Evolutionary conservation across 2,888 invertebrate genomes (phyloP).

Genomic region (Parascotia fuliginaria): DNA sequence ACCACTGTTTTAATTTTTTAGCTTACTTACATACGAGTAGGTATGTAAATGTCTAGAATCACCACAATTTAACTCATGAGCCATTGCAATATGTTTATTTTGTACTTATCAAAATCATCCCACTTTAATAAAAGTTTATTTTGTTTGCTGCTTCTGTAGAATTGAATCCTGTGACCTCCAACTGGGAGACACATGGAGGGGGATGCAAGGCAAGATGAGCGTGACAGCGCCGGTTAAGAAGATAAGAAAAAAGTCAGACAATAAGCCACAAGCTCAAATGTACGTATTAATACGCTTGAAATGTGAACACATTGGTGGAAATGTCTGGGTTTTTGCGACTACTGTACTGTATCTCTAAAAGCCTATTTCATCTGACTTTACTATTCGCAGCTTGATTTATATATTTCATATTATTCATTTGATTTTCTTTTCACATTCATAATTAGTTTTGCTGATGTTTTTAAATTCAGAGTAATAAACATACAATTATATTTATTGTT

Average conservation of each 20-base stretch:
- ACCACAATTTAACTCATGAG: conserved; percentile 29
- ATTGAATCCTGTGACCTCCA: conserved; percentile 96
- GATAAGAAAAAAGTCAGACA: conserved; percentile 89
- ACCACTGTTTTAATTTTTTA: conserved; percentile 40
- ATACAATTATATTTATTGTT: background rate
- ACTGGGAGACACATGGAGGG: conserved; percentile 89
- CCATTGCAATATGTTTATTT: conserved; percentile 44
- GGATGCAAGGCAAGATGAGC: conserved; percentile 95
- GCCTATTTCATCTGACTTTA: conserved; percentile 20
- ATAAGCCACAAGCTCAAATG: conserved; percentile 89
- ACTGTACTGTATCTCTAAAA: conserved; percentile 26
- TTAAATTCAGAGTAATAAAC: background rate
- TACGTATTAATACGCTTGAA: conserved; percentile 78
- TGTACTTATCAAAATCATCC: conserved; percentile 47
- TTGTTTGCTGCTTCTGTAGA: conserved; percentile 88
- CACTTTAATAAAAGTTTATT: conserved; percentile 73
- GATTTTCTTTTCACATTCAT: conserved; percentile 4
- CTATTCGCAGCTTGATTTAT: conserved; percentile 15
- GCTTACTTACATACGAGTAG: conserved; percentile 22
- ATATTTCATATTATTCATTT: conserved; percentile 2
- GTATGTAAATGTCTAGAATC: conserved; percentile 28
- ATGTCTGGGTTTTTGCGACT: conserved; percentile 48
- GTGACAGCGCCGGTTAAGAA: conserved; percentile 89
- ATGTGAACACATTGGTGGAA: conserved; percentile 58
- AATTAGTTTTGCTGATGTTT: conserved; percentile 1